Evolutionary conservation across 2,113 vertebrate genomes (phyloP).

Genomic region (Nyctibius bracteatus): DNA sequence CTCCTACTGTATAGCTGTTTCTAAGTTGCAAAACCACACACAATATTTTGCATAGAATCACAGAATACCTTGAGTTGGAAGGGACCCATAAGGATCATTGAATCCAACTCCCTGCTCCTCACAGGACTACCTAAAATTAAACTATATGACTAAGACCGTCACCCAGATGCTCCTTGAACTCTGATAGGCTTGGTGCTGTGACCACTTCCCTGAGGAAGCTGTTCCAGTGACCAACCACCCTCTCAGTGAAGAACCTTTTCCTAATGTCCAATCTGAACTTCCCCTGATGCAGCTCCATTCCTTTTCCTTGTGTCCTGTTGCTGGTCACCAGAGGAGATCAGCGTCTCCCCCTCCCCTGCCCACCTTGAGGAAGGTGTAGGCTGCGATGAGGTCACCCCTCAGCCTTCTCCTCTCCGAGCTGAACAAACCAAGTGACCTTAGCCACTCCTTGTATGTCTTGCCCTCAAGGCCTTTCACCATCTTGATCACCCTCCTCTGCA

Average conservation of each 20-base stretch:
- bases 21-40: neutral
- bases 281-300: neutral
- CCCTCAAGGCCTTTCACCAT: neutral
- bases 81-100: neutral
- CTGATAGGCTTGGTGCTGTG: neutral
- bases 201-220: too few relatives aligned
- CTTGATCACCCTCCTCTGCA: neutral
- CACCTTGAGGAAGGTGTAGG: neutral
- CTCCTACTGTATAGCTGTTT: neutral
- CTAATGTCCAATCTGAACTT: neutral
- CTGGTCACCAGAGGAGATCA: neutral
- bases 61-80: neutral
- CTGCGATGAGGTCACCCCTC: neutral
- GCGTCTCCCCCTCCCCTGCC: neutral
- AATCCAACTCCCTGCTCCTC: neutral
- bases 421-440: neutral
- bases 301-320: accelerated
- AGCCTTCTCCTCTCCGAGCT: neutral
- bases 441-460: too few relatives aligned
- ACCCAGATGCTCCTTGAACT: neutral
- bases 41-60: neutral
- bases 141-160: too few relatives aligned
- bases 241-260: neutral
- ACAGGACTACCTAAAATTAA: neutral
- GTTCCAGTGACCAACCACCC: neutral